phyloP scores from a whole-genome alignment of 1,140 invertebrate species.

The Lucilia cuprina region DNA sequence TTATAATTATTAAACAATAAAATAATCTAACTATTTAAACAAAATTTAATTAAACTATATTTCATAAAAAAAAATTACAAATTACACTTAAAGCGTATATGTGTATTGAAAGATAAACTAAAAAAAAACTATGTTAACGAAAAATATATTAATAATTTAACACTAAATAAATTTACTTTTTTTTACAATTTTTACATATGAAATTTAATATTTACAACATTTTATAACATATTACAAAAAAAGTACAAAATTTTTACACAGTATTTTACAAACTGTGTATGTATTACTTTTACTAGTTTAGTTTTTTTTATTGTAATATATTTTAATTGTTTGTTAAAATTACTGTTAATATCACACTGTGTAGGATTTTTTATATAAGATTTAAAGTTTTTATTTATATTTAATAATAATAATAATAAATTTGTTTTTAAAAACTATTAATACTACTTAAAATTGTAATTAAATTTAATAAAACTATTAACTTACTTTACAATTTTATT shows the following conservation, averaged over 20 bases:
- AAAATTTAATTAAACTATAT: background rate
- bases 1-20: conserved; percentile 20
- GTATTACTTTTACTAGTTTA: background rate
- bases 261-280: background rate
- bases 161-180: background rate
- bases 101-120: too few relatives aligned
- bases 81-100: conserved; percentile 19
- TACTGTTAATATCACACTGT: conserved; percentile 62
- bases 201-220: conserved; percentile 2
- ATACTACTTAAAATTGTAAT: background rate
- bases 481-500: conserved; percentile 15
- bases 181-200: background rate
- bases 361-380: conserved; percentile 54
- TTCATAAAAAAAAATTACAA: background rate
- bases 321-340: conserved; percentile 36
- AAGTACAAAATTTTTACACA: conserved; percentile 8
- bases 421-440: background rate
- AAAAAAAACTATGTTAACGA: too few relatives aligned
- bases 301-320: conserved; percentile 21
- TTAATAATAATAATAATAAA: conserved; percentile 9
- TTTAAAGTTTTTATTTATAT: conserved; percentile 26
- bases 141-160: background rate
- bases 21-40: background rate
- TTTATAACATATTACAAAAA: background rate
- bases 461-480: background rate